Evolutionary conservation across 1,140 invertebrate species (phyloP).

Genomic region (Teleopsis dalmanni): DNA sequence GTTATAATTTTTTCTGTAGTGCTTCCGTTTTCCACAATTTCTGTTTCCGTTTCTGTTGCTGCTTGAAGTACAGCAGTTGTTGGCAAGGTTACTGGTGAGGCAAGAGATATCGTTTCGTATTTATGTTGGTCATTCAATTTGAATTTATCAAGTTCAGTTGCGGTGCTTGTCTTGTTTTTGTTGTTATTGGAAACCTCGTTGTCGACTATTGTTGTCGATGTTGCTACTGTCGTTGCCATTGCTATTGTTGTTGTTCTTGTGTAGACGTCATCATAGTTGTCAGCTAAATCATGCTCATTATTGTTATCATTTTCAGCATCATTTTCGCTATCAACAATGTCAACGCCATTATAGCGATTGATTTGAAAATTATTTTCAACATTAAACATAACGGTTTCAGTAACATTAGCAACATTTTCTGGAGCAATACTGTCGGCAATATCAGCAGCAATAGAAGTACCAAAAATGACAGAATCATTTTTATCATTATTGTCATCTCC

Average conservation of each 20-base stretch:
- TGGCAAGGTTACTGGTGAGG: neutral
- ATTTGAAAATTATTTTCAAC: constrained; percentile 41
- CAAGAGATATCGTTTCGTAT: neutral
- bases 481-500: too few species aligned
- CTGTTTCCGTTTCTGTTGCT: neutral
- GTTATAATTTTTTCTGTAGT: neutral
- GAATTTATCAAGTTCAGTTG: constrained; percentile 13
- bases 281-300: constrained; percentile 41
- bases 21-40: constrained; percentile 6
- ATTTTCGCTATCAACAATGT: constrained; percentile 2
- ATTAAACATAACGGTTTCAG: constrained; percentile 1
- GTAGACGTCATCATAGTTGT: constrained; percentile 28
- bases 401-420: constrained; percentile 10
- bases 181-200: neutral
- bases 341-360: constrained; percentile 21
- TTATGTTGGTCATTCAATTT: constrained; percentile 10
- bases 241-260: neutral
- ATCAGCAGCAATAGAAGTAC: neutral
- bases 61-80: neutral
- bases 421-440: neutral
- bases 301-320: constrained; percentile 4
- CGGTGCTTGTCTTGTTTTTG: neutral
- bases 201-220: neutral
- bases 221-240: too few species aligned
- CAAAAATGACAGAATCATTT: neutral